Base-by-base conservation (phyloP, 2,113 vertebrate species). In the Malurus elegans region DNA sequence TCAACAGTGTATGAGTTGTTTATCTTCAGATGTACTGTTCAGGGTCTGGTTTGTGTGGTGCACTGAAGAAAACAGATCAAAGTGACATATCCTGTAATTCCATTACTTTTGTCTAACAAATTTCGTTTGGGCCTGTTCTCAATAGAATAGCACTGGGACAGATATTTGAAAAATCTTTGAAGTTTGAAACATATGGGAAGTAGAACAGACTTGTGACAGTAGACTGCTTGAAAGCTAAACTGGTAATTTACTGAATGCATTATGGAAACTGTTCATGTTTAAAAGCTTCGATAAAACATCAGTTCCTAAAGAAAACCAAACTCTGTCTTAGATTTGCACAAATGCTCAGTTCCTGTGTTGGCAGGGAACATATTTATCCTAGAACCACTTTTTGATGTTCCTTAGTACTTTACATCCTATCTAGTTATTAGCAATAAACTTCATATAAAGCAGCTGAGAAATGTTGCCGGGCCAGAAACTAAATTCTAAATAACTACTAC, bases 121-220 rank as follows among this genome's bases (percentile, higher is more conserved):
- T 91, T 78, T 60, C n/a, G 4, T 95, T 95, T 86, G 56, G 79
- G 51, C 58, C 47, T 95, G 29, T 96, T 93, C 82, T 96, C 54
- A 92, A 57, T 90, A 95, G 66, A 84, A 72, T 61, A 73, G 40
- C 61, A 44, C n/a, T 5, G 25, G 78, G 75, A 90, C 72, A 80
- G 51, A 83, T 64, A 54, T 62, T 81, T 82, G 44, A 61, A 91
- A 96, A 94, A 93, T 92, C 86, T 92, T 95, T 82, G 83, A 91
- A 82, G 66, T 96, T 88, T 94, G 78, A 44, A 91, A 92, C 65
- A 90, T 62, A 76, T 70, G 83, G 66, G 40, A 65, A n/a, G 21
- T 78, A 74, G 83, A 76, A 81, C 31, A 60, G 38, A 67, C 40
- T 76, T 42, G 14, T 87, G 76, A 84, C 80, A 54, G 28, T 93